These are phyloP conservation scores for Machaerirhynchus nigripectus DNA, from an alignment of 2,113 vertebrate species.

Conservation along the genomic window DNA sequence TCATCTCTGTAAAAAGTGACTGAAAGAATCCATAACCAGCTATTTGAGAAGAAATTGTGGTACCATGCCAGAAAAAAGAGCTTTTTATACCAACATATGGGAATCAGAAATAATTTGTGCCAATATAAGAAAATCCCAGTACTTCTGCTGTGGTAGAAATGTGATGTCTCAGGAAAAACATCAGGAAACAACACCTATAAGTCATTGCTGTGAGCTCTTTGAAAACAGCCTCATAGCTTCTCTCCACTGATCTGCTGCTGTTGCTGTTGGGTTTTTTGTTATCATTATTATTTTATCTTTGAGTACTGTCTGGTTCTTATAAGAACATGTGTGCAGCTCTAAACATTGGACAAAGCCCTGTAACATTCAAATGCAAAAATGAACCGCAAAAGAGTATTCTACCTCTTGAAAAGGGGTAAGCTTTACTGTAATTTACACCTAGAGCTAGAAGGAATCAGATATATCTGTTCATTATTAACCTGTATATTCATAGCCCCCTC, in stretches of 20 bases:
- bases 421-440: background rate
- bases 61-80: background rate
- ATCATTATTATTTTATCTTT: background rate
- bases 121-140: background rate
- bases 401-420: background rate
- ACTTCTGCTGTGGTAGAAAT: background rate
- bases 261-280: background rate
- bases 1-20: background rate
- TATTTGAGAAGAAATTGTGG: background rate
- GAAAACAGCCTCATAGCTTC: background rate
- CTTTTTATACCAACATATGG: background rate
- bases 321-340: fast-evolving
- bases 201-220: background rate
- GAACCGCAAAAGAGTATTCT: background rate
- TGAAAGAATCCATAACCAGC: background rate
- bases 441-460: background rate
- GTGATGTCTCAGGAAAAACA: background rate
- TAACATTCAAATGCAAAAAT: background rate
- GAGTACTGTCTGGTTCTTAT: background rate
- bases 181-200: background rate
- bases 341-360: background rate
- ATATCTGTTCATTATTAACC: background rate
- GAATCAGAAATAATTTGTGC: background rate
- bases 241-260: background rate
- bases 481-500: background rate